These are phyloP conservation scores for Mormoops blainvillei DNA, from an alignment of 2,113 vertebrate species.

Conservation along the genomic window DNA sequence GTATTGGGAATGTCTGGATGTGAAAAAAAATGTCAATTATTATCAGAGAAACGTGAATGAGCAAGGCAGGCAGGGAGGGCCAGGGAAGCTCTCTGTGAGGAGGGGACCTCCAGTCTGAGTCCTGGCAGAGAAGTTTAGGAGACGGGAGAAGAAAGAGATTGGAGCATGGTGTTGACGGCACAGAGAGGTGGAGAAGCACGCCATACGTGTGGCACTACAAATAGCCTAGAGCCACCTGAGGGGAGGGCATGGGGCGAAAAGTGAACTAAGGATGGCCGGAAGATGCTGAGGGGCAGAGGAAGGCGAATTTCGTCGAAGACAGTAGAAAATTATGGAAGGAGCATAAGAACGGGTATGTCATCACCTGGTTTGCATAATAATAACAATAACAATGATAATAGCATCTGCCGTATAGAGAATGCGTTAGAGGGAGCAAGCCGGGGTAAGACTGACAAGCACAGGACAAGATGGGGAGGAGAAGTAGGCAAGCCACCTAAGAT, in stretches of 20 bases:
- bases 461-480: neutral
- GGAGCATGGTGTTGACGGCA: neutral
- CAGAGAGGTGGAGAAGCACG: neutral
- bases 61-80: neutral
- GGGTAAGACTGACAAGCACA: neutral
- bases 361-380: neutral
- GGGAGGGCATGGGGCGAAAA: neutral
- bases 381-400: neutral
- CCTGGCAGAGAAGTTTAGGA: neutral
- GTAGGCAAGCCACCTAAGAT: neutral
- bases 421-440: neutral
- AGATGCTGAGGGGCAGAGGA: neutral
- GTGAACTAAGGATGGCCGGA: neutral
- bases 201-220: too few relatives aligned
- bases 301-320: neutral
- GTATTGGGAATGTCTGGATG: neutral
- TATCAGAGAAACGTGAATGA: neutral
- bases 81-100: neutral
- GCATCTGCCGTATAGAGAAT: neutral
- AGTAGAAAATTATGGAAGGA: neutral
- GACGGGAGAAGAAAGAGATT: neutral
- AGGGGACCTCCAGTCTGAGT: neutral
- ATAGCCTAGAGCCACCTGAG: neutral
- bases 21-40: neutral
- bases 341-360: neutral